Evolutionary conservation across 2,888 invertebrate species (phyloP), one percentile per base, ranked within the genome.

Genomic region (Drosophila subquinaria): DNA sequence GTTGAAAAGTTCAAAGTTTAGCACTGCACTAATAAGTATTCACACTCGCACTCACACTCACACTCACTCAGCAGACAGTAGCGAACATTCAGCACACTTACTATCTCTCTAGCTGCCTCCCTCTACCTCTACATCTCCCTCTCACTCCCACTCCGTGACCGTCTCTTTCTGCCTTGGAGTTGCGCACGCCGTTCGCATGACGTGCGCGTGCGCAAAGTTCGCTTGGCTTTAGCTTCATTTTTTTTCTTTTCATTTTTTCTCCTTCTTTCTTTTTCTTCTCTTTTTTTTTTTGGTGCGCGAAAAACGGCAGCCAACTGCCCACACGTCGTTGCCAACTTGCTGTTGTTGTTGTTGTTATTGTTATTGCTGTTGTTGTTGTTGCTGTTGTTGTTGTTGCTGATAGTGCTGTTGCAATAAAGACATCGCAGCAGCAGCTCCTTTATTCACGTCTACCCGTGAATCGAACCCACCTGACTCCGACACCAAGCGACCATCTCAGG

Each of bases 301-400:
- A 70, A 81, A 88, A 82, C 79, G 69, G 82, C 88, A 88, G 82
- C 73, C 73, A 76, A 85, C 83, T 84, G 88, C 83, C 83, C 88
- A 83, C 85, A 83, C 84, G 73, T 75, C 59, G 53, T 27, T 17
- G 52, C 20, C 38, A 36, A 42, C 20, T 43, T 36, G 20, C 6
- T 45, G 52, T 27, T 52, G 38, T 27, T 38, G 38, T 51, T 65
- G 45, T 50, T 48, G 48, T 10, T 36, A 20, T 20, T 43, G 52
- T 27, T 52, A n/a, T 27, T 38, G 38, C 47, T 64, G 45, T 48
- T 52, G 51, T 9, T 61, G 70, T 70, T 53, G 45, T 48, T 52
- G 51, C 8, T 61, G 70, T 70, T 53, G 52, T n/a, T 15, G 55
- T 51, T 61, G 55, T 15, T 63, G 66, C 13, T 56, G 50, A 15